Percentiles rank a stretch among this genome's conserved stretches.
Conservation (phyloP, 2,888 invertebrate species). For the Allygus modestus region DNA sequence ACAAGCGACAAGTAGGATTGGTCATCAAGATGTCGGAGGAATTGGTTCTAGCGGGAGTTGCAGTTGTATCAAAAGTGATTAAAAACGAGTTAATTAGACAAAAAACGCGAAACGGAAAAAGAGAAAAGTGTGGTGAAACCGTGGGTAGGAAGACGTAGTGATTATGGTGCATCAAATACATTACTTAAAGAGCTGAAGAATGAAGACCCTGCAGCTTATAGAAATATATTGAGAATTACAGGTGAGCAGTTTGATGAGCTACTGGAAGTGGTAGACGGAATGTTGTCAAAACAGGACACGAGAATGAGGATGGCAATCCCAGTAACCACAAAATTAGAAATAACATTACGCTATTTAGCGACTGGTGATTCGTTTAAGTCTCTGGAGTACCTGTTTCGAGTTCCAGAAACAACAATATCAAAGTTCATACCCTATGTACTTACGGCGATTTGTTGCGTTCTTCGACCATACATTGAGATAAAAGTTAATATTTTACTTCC, state of each 20-base stretch:
- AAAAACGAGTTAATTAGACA: slow-evolving; percentile 42
- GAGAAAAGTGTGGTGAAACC: slow-evolving; percentile 86
- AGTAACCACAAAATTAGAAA: slow-evolving; percentile 61
- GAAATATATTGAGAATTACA: slow-evolving; percentile 19
- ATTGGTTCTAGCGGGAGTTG: no score
- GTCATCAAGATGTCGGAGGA: no score
- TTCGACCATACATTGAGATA: slow-evolving; percentile 31
- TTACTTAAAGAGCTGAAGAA: slow-evolving; percentile 61
- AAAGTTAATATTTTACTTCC: slow-evolving; percentile 11
- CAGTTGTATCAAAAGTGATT: slow-evolving; percentile 40
- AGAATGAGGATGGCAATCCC: slow-evolving; percentile 57
- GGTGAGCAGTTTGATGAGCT: slow-evolving; percentile 9
- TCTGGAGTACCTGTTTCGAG: slow-evolving; percentile 31
- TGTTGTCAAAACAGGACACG: slow-evolving; percentile 59
- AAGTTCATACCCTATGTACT: slow-evolving; percentile 44
- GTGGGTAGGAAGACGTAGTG: slow-evolving; percentile 59
- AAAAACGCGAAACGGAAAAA: slow-evolving; percentile 92
- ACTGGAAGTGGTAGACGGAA: slow-evolving; percentile 31
- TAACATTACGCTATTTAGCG: slow-evolving; percentile 25
- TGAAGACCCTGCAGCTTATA: slow-evolving; percentile 40
- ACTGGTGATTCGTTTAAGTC: slow-evolving; percentile 49
- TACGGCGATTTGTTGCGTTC: slow-evolving; percentile 31
- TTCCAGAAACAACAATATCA: slow-evolving; percentile 46
- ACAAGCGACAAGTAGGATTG: neutral
- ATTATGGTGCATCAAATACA: slow-evolving; percentile 59